Conservation (phyloP, 2,888 invertebrate genomes). For the Siphonodentalium dalli region DNA sequence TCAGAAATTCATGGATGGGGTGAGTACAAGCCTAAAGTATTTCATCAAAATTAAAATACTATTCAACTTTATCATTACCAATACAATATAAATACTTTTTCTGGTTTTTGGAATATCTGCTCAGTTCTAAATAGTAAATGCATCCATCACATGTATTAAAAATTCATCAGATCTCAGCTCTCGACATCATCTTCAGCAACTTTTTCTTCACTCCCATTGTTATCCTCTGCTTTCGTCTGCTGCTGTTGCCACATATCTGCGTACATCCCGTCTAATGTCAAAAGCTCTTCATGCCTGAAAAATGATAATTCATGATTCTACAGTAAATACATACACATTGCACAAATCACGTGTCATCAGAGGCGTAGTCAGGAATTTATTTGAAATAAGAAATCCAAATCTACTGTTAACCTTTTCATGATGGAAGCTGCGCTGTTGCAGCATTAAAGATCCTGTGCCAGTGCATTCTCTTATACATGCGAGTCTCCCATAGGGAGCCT, state of each 20-base stretch:
- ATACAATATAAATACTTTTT: too few species aligned
- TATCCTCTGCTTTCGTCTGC: conserved; percentile 67
- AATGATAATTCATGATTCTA: conserved; percentile 16
- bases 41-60: too few species aligned
- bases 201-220: conserved; percentile 2
- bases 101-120: too few species aligned
- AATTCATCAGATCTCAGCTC: conserved; percentile 8
- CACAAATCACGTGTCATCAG: background rate
- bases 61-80: too few species aligned
- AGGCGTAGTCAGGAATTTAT: background rate
- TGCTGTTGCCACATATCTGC: conserved; percentile 94
- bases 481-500: too few species aligned
- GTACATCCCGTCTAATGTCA: conserved; percentile 78
- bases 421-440: too few species aligned
- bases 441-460: too few species aligned
- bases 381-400: background rate
- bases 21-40: too few species aligned
- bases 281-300: conserved; percentile 77
- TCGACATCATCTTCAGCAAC: background rate
- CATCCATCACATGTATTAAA: too few species aligned
- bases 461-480: too few species aligned
- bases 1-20: too few species aligned
- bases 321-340: conserved; percentile 1
- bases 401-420: background rate
- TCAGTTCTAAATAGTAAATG: too few species aligned